phyloP scores from a whole-genome alignment of 2,888 invertebrate genomes.

The Drymonia ruficornis region DNA sequence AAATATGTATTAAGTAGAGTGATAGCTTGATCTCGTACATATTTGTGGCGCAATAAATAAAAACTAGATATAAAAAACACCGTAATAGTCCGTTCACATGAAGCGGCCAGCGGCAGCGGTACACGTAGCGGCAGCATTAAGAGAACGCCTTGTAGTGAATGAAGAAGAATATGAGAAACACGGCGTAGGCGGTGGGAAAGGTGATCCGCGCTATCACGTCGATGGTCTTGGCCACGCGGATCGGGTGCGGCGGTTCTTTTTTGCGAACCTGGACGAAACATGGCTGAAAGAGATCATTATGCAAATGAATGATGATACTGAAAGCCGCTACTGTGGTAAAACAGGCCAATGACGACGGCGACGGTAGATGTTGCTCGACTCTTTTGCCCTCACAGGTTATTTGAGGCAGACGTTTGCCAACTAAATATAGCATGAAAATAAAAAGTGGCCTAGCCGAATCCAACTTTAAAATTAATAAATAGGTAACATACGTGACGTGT shows the following conservation, averaged over 20 bases:
- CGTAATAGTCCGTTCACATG: conserved; percentile 57
- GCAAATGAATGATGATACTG: conserved; percentile 72
- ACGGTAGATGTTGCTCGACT: conserved; percentile 16
- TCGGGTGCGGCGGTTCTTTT: conserved; percentile 96
- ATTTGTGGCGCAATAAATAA: conserved; percentile 56
- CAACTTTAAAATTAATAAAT: too few species aligned
- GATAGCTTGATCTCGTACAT: conserved; percentile 50
- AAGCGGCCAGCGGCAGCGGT: conserved; percentile 60
- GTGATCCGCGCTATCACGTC: conserved; percentile 97
- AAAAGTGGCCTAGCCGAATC: too few species aligned
- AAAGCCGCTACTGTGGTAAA: conserved; percentile 55
- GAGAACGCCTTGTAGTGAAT: conserved; percentile 96
- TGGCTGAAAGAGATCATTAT: conserved; percentile 86
- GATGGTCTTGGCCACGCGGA: conserved; percentile 96
- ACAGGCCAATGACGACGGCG: conserved; percentile 30
- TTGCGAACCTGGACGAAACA: conserved; percentile 94
- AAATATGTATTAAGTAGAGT: conserved; percentile 53
- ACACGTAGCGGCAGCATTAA: conserved; percentile 77
- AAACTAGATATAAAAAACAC: conserved; percentile 57
- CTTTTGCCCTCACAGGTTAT: not conserved
- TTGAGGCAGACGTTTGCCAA: not conserved
- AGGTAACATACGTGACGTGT: not conserved
- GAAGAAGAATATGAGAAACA: conserved; percentile 98
- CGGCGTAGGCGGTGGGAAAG: conserved; percentile 96
- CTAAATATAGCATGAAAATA: too few species aligned